A percentile compares a stretch with the other conserved stretches of the same genome.
Evolutionary conservation across 2,888 invertebrate genomes (phyloP).

Genomic region (Plagodis pulveraria): DNA sequence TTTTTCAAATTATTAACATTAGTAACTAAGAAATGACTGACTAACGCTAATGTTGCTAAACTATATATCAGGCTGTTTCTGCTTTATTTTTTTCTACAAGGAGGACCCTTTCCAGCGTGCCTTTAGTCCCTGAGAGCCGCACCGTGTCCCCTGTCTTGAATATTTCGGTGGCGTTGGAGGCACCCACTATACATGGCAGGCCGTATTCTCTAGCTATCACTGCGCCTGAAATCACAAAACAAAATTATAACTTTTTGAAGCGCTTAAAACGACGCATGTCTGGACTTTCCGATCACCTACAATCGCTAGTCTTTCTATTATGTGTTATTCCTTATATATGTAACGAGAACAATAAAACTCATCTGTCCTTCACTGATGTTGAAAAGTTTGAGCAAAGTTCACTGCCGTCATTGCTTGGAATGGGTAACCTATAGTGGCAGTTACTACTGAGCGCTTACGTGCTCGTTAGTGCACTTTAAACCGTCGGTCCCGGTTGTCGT

Average conservation of each 20-base stretch:
- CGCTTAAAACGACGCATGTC: background rate
- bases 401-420: too few relatives aligned
- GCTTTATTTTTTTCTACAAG: constrained; percentile 39
- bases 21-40: too few relatives aligned
- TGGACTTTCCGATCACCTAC: background rate
- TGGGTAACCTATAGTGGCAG: too few relatives aligned
- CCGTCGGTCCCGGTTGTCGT: too few relatives aligned
- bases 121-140: constrained; percentile 78
- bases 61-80: constrained; percentile 20
- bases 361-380: too few relatives aligned
- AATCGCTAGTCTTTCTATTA: too few relatives aligned
- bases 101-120: constrained; percentile 66
- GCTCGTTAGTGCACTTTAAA: too few relatives aligned
- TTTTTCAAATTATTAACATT: too few relatives aligned
- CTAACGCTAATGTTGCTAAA: background rate
- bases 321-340: too few relatives aligned
- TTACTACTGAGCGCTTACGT: too few relatives aligned
- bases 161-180: constrained; percentile 86
- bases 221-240: constrained; percentile 85
- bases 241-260: background rate
- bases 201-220: constrained; percentile 94
- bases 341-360: too few relatives aligned
- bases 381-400: too few relatives aligned
- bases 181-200: constrained; percentile 92
- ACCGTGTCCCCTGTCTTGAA: constrained; percentile 88